Evolutionary conservation across 1,140 invertebrate genomes (phyloP).

Genomic region (Aricia agestis): DNA sequence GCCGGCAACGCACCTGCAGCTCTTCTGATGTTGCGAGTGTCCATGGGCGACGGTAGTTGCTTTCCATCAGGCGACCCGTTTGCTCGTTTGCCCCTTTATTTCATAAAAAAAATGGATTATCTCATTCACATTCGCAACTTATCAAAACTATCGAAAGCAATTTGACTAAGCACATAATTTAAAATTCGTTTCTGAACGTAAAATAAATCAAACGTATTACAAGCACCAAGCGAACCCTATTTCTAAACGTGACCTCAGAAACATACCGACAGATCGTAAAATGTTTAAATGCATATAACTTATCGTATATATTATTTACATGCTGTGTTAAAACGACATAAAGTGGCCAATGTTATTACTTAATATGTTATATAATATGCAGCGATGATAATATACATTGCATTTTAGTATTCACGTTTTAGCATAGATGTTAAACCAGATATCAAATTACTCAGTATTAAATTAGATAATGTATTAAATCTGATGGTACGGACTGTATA

Average conservation of each 20-base stretch:
- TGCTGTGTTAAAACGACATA: not conserved
- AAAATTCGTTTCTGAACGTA: not conserved
- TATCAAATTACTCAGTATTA: too few species aligned
- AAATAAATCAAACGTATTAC: not conserved
- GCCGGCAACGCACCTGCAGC: too few species aligned
- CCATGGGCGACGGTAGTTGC: too few species aligned
- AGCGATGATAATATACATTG: not conserved
- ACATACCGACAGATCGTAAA: not conserved
- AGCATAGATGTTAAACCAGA: not conserved
- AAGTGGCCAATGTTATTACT: not conserved
- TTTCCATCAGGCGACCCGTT: too few species aligned
- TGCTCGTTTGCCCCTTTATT: too few species aligned
- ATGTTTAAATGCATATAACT: constrained; percentile 1
- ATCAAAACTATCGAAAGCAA: too few species aligned
- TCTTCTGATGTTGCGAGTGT: too few species aligned
- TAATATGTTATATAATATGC: not conserved
- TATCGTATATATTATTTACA: not conserved
- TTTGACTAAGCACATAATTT: not conserved
- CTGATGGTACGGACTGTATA: too few species aligned
- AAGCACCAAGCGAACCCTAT: not conserved
- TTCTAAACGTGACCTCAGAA: not conserved
- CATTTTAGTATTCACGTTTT: not conserved
- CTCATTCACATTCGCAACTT: too few species aligned
- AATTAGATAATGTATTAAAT: too few species aligned
- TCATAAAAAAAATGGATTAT: too few species aligned